Percentiles rank a stretch among this genome's conserved stretches.
Conservation (phyloP, 2,797 vertebrate genomes). For the Mallotus villosus region DNA sequence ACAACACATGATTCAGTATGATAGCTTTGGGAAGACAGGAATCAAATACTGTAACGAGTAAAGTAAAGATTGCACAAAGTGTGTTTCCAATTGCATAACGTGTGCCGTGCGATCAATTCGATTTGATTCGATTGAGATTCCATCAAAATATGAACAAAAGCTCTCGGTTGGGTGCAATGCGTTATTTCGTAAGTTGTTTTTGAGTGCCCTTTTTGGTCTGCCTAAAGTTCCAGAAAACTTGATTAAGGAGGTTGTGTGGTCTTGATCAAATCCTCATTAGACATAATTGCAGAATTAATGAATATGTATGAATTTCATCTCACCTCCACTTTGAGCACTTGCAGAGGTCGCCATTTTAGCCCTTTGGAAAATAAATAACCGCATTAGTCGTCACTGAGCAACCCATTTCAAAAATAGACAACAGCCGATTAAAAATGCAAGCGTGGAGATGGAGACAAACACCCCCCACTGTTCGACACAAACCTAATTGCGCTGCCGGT, state of each 20-base stretch:
- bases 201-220: constrained; percentile 38
- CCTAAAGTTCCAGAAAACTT: constrained; percentile 48
- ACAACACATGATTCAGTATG: not conserved
- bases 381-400: constrained; percentile 37
- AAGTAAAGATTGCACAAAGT: constrained; percentile 19
- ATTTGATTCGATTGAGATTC: constrained; percentile 15
- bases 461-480: constrained; percentile 77
- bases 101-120: not conserved
- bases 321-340: constrained; percentile 63
- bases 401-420: constrained; percentile 50
- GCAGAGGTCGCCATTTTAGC: constrained; percentile 60
- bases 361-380: constrained; percentile 40
- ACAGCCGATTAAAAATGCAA: constrained; percentile 74
- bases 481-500: constrained; percentile 78
- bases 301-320: constrained; percentile 67
- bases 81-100: not conserved
- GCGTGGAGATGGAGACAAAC: constrained; percentile 66
- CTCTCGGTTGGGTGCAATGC: not conserved
- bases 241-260: constrained; percentile 50
- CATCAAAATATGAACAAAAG: constrained; percentile 32
- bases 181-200: no score
- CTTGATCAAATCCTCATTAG: constrained; percentile 60
- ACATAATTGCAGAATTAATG: constrained; percentile 67
- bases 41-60: not conserved
- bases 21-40: not conserved